Evolutionary conservation across 2,888 invertebrate species (phyloP).

Genomic region (Rotaria magnacalcarata): DNA sequence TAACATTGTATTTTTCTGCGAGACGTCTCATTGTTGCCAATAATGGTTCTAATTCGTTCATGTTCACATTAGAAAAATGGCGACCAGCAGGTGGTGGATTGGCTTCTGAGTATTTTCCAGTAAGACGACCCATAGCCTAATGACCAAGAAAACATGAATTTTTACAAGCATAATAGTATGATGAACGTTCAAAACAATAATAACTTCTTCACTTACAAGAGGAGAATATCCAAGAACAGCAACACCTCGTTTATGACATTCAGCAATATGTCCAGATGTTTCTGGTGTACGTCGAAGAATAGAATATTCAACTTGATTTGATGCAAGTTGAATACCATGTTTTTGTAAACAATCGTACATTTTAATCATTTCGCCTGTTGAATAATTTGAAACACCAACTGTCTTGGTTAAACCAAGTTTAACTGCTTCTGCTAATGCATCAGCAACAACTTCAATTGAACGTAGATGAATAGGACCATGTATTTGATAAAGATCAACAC

Average conservation of each 20-base stretch:
- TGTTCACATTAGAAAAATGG: not conserved
- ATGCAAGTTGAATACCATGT: constrained; percentile 32
- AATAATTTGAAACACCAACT: constrained; percentile 25
- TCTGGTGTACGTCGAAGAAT: constrained; percentile 21
- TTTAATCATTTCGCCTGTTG: constrained; percentile 4
- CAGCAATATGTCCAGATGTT: constrained; percentile 15
- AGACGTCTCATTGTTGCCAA: not conserved
- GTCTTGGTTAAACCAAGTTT: constrained; percentile 14
- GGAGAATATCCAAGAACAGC: constrained; percentile 30
- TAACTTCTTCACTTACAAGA: not conserved
- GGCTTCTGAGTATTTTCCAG: not conserved
- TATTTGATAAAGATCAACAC: constrained; percentile 23
- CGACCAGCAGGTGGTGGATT: constrained; percentile 5
- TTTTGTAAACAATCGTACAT: constrained; percentile 35
- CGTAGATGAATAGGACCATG: constrained; percentile 6
- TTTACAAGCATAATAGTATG: too few species aligned
- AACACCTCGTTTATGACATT: constrained; percentile 21
- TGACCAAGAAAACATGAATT: too few species aligned
- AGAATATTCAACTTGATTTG: constrained; percentile 34
- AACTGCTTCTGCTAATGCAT: constrained; percentile 21
- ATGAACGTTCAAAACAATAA: too few species aligned
- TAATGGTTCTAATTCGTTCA: constrained; percentile 6
- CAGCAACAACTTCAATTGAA: constrained; percentile 29
- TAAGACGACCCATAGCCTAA: constrained; percentile 36
- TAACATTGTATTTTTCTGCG: not conserved